Base-by-base conservation (phyloP, 2,888 invertebrate genomes). In the Pasiphila rectangulata region DNA sequence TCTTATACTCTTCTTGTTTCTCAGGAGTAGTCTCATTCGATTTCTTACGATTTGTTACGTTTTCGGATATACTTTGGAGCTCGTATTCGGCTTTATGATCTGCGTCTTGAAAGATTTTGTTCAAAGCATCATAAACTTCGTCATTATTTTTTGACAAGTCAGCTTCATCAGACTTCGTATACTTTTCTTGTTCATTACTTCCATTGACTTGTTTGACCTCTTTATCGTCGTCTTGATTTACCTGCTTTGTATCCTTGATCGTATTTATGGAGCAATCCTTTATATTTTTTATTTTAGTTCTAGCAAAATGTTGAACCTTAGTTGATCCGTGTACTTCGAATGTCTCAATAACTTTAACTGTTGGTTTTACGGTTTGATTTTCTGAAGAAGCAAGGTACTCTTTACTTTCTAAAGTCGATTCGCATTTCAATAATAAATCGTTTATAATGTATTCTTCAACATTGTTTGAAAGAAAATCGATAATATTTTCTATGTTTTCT, bases 101-200 rank as follows among this genome's bases (percentile, higher is more conserved):
- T 15, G 29, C 9, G 20, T 42, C 27, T 6, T 17, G 38, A n/a
- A 47, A 42, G 1, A 38, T 24, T 34, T 38, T 34, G 9, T 42
- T 47, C 1, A 38, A 12, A 9, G 47, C 34, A 21, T 32, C 21
- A 7, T 20, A 12, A 27, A 42, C 21, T 23, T 48, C 34, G 19
- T 43, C 38, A 12, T 12, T 27, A 7, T 38, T 25, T 38, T 9
- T 15, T 1, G 42, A 15, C 17, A 12, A 15, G 5, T 9, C 27
- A 13, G 13, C 25, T 2, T 1, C 9, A 10, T 10, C 13, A 19
- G 10, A 29, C 3, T 4, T 40, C 2, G 10, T 10, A 10, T 7
- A 2, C 1, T 21, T 4, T 25, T 36, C 23, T 41, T 13, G 7
- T 1, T 15, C 7, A 19, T 5, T 10, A 5, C 16, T 29, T 23